A percentile compares a stretch with the other conserved stretches of the same genome.
phyloP scores from a whole-genome alignment of 1,140 invertebrate species.

The Aphis gossypii region DNA sequence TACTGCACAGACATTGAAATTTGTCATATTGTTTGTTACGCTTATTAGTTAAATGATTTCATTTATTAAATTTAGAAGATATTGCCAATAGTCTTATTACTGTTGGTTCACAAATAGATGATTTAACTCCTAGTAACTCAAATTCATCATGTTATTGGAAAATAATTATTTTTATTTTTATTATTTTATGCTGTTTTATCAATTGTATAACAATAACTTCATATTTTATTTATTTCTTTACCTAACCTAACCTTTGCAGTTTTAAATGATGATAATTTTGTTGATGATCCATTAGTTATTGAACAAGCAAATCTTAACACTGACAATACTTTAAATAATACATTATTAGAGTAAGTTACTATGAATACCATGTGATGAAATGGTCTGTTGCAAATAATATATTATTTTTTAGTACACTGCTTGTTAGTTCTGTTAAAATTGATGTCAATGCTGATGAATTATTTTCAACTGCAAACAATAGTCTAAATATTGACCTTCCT shows the following conservation, averaged over 20 bases:
- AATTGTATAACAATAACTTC: background rate
- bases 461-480: background rate
- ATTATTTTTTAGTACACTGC: background rate
- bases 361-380: background rate
- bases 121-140: background rate
- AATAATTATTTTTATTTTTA: background rate
- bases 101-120: background rate
- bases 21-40: background rate
- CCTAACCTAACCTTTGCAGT: background rate
- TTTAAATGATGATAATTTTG: background rate
- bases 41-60: background rate
- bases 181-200: slow-evolving; percentile 4
- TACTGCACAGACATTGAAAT: background rate
- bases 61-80: slow-evolving; percentile 6
- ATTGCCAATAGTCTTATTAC: background rate
- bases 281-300: background rate
- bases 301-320: background rate
- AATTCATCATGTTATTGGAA: background rate
- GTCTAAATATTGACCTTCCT: background rate
- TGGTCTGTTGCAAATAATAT: background rate
- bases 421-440: background rate
- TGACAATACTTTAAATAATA: background rate
- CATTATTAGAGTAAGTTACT: background rate
- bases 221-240: background rate
- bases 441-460: background rate